Base-by-base conservation (phyloP, 2,113 vertebrate species). In the Saimiri boliviensis region DNA sequence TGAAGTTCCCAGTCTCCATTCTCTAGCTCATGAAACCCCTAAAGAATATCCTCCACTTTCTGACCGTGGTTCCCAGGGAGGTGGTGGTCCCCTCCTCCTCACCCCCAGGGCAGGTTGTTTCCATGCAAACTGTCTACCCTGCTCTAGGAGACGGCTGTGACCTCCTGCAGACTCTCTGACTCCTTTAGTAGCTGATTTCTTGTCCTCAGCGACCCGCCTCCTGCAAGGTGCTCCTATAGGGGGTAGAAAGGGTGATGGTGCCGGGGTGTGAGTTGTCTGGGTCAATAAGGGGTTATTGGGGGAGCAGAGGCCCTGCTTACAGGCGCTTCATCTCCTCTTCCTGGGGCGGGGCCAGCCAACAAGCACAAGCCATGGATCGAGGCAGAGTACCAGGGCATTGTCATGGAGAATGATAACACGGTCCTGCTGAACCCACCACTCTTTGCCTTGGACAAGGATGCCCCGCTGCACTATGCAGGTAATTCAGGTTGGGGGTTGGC, bases 351-450 rank as follows among this genome's bases (percentile, higher is more conserved):
- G n/a, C 56, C 98, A 99, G 99, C 99, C 98, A 99, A 99, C 99
- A 99, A 99, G 98, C 99, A 99, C 98, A 99, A 99, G 98, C 99
- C 99, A 97, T 99, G 99, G 99, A 99, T 99, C 58, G 99, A 99
- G 98, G 99, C 99, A 0, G 99, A 99, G 97, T 99, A 99, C 97
- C 99, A 99, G 98, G 99, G 99, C 96, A 99, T 99, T 30, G 98
- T 99, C 94, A 99, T 99, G 99, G 99, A 99, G 99, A 99, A 99
- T 0, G 99, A 99, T 98, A 99, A 99, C 99, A 99, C 99, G 0
- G 99, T 99, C 54, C 99, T 99, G 96, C 99, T 99, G 94, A 99
- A 99, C 93, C 99, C 99, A 0, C 99, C 99, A 0, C 99, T 99
- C 6, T 99, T 99, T 2, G 99, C 99, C 12, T 98, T 99, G 98